Evolutionary conservation across 2,797 vertebrate species (phyloP).

Genomic region (Telmatherina bonti): DNA sequence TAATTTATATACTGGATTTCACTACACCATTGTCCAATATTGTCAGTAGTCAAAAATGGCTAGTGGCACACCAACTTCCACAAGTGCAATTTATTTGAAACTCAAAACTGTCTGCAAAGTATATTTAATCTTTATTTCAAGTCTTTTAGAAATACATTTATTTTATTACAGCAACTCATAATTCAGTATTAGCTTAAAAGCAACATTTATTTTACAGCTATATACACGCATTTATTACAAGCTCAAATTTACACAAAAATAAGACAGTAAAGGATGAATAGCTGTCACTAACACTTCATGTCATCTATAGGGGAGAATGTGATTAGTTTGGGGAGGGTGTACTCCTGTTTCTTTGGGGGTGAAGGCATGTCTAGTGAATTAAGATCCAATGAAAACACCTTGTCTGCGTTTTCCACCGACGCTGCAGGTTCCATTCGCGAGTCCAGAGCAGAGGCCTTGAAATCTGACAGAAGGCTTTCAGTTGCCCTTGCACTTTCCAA

Average conservation of each 20-base stretch:
- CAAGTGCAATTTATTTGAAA: background rate
- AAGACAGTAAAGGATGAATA: conserved; percentile 4
- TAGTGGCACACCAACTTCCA: background rate
- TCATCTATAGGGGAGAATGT: conserved; percentile 82
- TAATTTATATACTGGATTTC: too few species aligned
- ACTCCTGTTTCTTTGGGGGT: conserved; percentile 56
- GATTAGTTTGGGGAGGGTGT: conserved; percentile 76
- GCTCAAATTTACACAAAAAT: background rate
- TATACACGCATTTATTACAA: conserved; percentile 21
- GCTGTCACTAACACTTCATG: conserved; percentile 55
- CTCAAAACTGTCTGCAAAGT: background rate
- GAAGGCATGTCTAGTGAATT: conserved; percentile 70
- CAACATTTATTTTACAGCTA: conserved; percentile 37
- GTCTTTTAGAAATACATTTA: background rate
- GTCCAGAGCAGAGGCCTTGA: conserved; percentile 2
- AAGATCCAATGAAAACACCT: conserved; percentile 80
- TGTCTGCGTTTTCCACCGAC: conserved; percentile 36
- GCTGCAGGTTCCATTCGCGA: conserved; percentile 14
- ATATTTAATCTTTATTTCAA: conserved; percentile 2
- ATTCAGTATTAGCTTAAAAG: too few species aligned
- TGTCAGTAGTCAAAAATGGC: too few species aligned
- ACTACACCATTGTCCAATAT: too few species aligned
- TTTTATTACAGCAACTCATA: too few species aligned
- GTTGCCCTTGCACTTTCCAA: conserved; percentile 17
- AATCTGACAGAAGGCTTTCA: conserved; percentile 24